Base-by-base conservation (phyloP, 1,140 invertebrate genomes). In the Drosophila ohnishii region DNA sequence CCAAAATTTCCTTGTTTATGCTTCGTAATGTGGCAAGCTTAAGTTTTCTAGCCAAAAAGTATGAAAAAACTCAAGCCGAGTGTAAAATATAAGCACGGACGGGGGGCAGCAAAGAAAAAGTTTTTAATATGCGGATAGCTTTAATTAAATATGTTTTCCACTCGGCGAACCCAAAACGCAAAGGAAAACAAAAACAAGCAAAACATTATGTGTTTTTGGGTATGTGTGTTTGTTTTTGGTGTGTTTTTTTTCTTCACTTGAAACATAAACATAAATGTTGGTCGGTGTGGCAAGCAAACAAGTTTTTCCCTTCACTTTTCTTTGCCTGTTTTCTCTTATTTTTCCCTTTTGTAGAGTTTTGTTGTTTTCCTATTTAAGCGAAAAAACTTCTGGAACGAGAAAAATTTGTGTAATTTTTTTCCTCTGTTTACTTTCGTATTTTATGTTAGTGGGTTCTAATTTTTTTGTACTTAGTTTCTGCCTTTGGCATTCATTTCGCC, bases 131-230 rank as follows among this genome's bases (percentile, higher is more conserved):
- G 84, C 84, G 85, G 80, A 88, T 88, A 88, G 84, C 84, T 88
- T 88, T 88, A 88, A 88, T 88, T 88, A 88, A 88, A 88, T 88
- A 88, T 88, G 84, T 78, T 88, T 88, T 88, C 85, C 84, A 88
- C 84, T 88, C 64, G 80, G 64, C 77, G 77, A 78, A 77, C 80
- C 70, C 84, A 74, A 83, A 83, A 72, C 35, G 72, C 53, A 78
- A 65, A 71, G 42, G 16, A 71, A 61, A 83, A 76, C 64, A 78
- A 75, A 48, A 75, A 72, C 59, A 78, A 82, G 51, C 40, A 47
- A 44, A 73, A 37, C 37, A 45, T 71, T 44, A 48, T 62, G 47
- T 56, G n/a, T 64, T 35, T 63, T 53, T 53, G 11, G 50, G 47
- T 48, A 11, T 57, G 28, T 79, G 19, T 63, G 35, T 67, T 40